Conservation (phyloP, 2,797 vertebrate species). For the Poecile montanus region DNA sequence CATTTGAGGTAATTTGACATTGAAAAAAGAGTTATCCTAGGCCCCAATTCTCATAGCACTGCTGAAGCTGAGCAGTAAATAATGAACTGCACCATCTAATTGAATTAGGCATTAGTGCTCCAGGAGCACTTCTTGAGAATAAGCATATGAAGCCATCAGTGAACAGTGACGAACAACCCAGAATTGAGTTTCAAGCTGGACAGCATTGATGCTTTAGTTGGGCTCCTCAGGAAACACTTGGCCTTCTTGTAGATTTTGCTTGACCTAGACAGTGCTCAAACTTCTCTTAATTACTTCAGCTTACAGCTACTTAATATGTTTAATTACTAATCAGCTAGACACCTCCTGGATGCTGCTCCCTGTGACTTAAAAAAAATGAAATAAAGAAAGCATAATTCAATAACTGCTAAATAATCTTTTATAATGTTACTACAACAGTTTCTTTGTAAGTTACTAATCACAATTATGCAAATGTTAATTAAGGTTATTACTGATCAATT, state of each 20-base stretch:
- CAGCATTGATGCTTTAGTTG: neutral
- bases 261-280: constrained; percentile 19
- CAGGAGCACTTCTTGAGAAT: neutral
- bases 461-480: constrained; percentile 79
- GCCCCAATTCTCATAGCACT: neutral
- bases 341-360: constrained; percentile 60
- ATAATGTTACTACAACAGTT: constrained; percentile 66
- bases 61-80: constrained; percentile 34
- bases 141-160: neutral
- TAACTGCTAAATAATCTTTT: constrained; percentile 67
- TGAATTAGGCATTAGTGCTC: constrained; percentile 11
- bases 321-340: constrained; percentile 74
- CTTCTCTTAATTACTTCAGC: constrained; percentile 56
- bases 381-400: constrained; percentile 68
- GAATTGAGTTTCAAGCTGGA: neutral
- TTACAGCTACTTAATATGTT: constrained; percentile 54
- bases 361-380: constrained; percentile 70
- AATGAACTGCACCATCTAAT: constrained; percentile 14
- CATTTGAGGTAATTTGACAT: constrained; percentile 30
- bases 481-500: constrained; percentile 71
- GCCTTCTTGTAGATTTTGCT: neutral
- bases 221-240: neutral
- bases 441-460: constrained; percentile 73
- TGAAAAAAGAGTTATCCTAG: constrained; percentile 17
- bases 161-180: neutral